These are phyloP conservation scores for Orthosia gracilis DNA, from an alignment of 2,888 invertebrate species.

Conservation along the genomic window DNA sequence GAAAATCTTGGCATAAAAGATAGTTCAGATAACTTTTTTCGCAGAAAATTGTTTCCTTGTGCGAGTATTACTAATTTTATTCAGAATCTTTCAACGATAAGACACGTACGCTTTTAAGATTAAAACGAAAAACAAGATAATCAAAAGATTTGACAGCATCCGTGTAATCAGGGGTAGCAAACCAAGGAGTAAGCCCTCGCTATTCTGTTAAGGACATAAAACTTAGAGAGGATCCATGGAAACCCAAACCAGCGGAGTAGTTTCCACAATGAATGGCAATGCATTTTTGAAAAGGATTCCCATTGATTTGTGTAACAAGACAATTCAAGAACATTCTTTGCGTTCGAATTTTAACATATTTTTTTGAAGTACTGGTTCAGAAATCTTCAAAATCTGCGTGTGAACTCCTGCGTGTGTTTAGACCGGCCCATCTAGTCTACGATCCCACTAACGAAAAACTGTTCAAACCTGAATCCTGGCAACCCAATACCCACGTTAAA, in stretches of 20 bases:
- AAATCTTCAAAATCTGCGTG: too few relatives aligned
- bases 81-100: constrained; percentile 44
- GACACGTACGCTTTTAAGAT: constrained; percentile 43
- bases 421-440: background rate
- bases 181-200: too few relatives aligned
- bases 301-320: too few relatives aligned
- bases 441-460: background rate
- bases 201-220: background rate
- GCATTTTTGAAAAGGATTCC: too few relatives aligned
- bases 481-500: constrained; percentile 25
- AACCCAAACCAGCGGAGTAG: background rate
- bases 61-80: constrained; percentile 51
- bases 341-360: too few relatives aligned
- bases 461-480: background rate
- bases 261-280: background rate
- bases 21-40: constrained; percentile 38
- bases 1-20: constrained; percentile 25
- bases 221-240: background rate
- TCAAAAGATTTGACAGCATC: constrained; percentile 16
- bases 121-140: constrained; percentile 12
- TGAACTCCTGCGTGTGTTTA: too few relatives aligned
- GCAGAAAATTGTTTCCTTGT: constrained; percentile 35
- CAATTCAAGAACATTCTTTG: too few relatives aligned
- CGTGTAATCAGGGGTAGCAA: background rate
- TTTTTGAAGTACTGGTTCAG: too few relatives aligned